Base-by-base conservation (phyloP, 2,888 invertebrate genomes). In the Timema cristinae region DNA sequence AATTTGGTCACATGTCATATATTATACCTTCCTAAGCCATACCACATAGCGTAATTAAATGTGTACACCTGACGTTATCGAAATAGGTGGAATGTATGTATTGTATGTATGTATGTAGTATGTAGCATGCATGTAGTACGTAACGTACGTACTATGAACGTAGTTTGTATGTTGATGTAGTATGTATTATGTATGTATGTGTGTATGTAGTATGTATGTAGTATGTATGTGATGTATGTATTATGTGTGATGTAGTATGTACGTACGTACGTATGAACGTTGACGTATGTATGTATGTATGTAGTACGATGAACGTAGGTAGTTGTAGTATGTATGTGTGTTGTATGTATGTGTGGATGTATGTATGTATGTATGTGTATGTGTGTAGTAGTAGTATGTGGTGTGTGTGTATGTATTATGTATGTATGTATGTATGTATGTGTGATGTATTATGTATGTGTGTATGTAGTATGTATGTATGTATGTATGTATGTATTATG, bases 351-450 rank as follows among this genome's bases (percentile, higher is more conserved):
- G 48, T 8, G 49, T 48, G 66, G 9, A 32, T 15, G 48, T 10
- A 67, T 11, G 67, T 67, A 15, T 67, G 47, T 32, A 47, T 48
- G 47, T 66, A 66, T n/a, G 51, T 32, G 68, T 68, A 51, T 50
- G 8, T 68, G 16, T 68, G 16, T n/a, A 13, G 8, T 11, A 11
- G 10, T 50, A 51, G 16, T 7, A 11, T 15, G 8, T 32, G 13
- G 68, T 50, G 15, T 16, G 51, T 68, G 50, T 68, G 68, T 68
- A 68, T 47, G 51, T 50, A 68, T 51, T 68, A 16, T 50, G 51
- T 68, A 68, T 50, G 68, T 68, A 51, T 10, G 68, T 68, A 68
- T 68, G 68, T 50, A 51, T 47, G 68, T 68, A 32, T 68, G 68
- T 47, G 16, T 50, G 68, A n/a, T n/a, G n/a, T n/a, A n/a, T n/a